Percentiles rank a stretch among this genome's conserved stretches.
Evolutionary conservation across 2,888 invertebrate genomes (phyloP).

Genomic region (Drosophila kuntzei): DNA sequence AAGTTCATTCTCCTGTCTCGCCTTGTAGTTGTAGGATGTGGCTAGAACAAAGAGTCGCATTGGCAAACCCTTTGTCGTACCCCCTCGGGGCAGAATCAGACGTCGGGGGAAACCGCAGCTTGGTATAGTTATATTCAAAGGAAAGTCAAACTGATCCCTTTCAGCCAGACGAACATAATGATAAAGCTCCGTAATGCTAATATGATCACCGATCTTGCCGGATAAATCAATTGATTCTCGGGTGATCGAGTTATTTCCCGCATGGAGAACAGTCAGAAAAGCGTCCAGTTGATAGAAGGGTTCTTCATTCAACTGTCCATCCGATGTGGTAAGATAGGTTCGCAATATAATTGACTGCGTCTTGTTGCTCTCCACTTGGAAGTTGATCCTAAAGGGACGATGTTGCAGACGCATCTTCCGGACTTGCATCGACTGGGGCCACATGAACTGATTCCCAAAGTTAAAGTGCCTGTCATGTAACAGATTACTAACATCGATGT

Average conservation of each 20-base stretch:
- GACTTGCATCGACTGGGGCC: conserved; percentile 53
- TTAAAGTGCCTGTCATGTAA: conserved; percentile 49
- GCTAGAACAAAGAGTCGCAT: conserved; percentile 87
- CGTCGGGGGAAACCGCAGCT: conserved; percentile 88
- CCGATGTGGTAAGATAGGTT: conserved; percentile 87
- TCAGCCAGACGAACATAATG: conserved; percentile 85
- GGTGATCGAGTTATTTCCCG: conserved; percentile 84
- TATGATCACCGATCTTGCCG: conserved; percentile 87
- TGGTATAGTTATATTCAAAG: conserved; percentile 85
- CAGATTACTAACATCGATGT: conserved; percentile 87
- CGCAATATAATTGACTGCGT: conserved; percentile 87
- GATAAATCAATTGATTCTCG: conserved; percentile 61
- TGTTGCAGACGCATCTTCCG: conserved; percentile 73
- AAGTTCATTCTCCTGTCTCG: conserved; percentile 49
- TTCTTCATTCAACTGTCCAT: conserved; percentile 13
- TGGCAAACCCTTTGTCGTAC: conserved; percentile 86
- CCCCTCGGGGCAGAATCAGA: conserved; percentile 88
- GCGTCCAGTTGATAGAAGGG: conserved; percentile 87
- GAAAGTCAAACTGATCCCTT: conserved; percentile 84
- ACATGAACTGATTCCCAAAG: conserved; percentile 51
- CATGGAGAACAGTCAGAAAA: conserved; percentile 87
- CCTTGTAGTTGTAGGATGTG: conserved; percentile 84
- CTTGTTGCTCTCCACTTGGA: conserved; percentile 87
- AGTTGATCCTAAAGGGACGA: conserved; percentile 87
- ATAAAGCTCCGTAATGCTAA: conserved; percentile 83